A percentile compares a stretch with the other conserved stretches of the same genome.
phyloP scores from a whole-genome alignment of 2,113 vertebrate species.

The Meriones unguiculatus region DNA sequence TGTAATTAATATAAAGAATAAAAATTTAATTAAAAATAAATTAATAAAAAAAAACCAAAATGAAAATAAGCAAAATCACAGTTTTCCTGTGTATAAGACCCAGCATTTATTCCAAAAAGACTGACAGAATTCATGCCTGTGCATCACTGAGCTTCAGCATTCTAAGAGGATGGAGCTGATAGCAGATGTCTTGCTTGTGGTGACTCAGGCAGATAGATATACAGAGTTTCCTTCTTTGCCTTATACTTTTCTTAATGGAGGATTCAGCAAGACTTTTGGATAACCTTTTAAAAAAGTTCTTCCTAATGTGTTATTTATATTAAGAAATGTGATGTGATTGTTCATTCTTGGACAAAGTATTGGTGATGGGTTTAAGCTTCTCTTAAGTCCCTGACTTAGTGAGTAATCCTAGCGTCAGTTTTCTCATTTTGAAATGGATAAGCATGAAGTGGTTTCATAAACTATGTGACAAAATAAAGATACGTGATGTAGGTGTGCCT shows the following conservation, averaged over 20 bases:
- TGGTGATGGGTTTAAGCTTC: neutral
- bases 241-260: neutral
- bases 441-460: neutral
- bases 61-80: neutral
- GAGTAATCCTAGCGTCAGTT: neutral
- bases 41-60: neutral
- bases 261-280: neutral
- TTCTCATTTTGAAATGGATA: neutral
- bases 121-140: neutral
- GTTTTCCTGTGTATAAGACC: neutral
- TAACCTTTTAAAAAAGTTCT: neutral
- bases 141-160: neutral
- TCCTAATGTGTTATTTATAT: slow-evolving; percentile 1
- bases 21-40: too few species aligned
- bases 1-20: too few species aligned
- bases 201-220: neutral
- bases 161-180: neutral
- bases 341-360: neutral
- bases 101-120: neutral
- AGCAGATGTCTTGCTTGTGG: neutral
- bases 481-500: neutral
- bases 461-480: neutral
- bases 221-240: neutral
- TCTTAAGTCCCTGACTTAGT: neutral
- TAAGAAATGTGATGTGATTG: neutral